phyloP scores from a whole-genome alignment of 2,797 vertebrate genomes.

The Enteromius paludinosus region DNA sequence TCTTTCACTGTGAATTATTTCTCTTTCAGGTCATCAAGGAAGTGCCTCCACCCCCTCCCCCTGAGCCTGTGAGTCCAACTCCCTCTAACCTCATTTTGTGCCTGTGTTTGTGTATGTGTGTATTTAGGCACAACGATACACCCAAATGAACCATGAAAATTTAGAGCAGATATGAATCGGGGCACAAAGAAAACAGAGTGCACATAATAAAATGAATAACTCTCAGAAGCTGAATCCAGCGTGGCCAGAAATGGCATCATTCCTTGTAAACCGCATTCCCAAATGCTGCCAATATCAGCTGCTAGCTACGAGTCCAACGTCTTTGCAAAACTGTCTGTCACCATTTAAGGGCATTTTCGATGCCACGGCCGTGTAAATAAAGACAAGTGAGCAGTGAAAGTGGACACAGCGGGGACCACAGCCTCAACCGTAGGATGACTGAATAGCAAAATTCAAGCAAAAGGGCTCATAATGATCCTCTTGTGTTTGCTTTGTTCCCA shows the following conservation, averaged over 20 bases:
- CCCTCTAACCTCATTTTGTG: constrained; percentile 1
- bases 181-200: neutral
- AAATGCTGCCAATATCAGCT: constrained; percentile 33
- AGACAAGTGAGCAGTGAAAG: constrained; percentile 42
- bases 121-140: constrained; percentile 3
- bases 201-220: constrained; percentile 1
- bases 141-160: neutral
- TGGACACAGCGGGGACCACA: constrained; percentile 10
- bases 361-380: constrained; percentile 23
- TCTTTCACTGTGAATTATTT: constrained; percentile 6
- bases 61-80: constrained; percentile 83
- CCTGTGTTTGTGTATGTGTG: constrained; percentile 22
- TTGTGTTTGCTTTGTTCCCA: constrained; percentile 63
- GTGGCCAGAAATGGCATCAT: constrained; percentile 1
- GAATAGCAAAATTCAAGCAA: constrained; percentile 39
- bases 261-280: constrained; percentile 15
- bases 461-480: constrained; percentile 55
- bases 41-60: constrained; percentile 83
- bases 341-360: constrained; percentile 45
- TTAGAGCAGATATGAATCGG: constrained; percentile 11
- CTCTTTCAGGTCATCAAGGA: constrained; percentile 87
- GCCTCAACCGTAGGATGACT: constrained; percentile 30
- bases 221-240: neutral
- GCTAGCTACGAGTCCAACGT: constrained; percentile 6
- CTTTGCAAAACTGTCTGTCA: constrained; percentile 28